A percentile compares a stretch with the other conserved stretches of the same genome.
Conservation (phyloP, 37 sponge, comb jelly and placozoan species). For the Cliona cf. orientalis region DNA sequence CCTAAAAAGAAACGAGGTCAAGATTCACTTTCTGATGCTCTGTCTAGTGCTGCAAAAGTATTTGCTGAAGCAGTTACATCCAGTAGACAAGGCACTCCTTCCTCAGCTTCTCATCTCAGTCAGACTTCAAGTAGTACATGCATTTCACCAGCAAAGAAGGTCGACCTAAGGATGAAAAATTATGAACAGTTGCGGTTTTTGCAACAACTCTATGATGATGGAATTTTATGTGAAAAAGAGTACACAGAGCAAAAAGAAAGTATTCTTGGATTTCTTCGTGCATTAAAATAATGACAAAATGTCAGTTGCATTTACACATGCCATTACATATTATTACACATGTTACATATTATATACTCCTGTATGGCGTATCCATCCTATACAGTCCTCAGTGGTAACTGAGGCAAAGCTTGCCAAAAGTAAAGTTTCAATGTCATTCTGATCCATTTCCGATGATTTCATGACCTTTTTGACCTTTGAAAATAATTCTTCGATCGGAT, state of each 20-base stretch:
- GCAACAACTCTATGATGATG: slow-evolving; percentile 36
- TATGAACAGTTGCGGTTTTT: neutral
- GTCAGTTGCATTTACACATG: neutral
- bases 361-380: slow-evolving; percentile 8
- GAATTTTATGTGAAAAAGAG: slow-evolving; percentile 21
- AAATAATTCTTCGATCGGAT: slow-evolving; percentile 30
- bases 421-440: slow-evolving; percentile 2
- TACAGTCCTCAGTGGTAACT: neutral
- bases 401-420: neutral
- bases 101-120: neutral
- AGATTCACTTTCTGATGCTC: slow-evolving; percentile 11
- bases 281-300: neutral
- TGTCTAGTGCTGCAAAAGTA: slow-evolving; percentile 18
- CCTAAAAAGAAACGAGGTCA: neutral
- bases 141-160: neutral
- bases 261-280: slow-evolving; percentile 1
- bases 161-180: neutral
- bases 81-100: neutral
- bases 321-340: no score
- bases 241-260: slow-evolving; percentile 14
- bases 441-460: neutral
- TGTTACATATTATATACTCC: neutral
- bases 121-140: neutral
- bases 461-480: slow-evolving; percentile 2
- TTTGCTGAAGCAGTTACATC: slow-evolving; percentile 9